These are phyloP conservation scores for Caenorhabditis sp. DNA, from an alignment of 2,888 invertebrate genomes.

Conservation along the genomic window DNA sequence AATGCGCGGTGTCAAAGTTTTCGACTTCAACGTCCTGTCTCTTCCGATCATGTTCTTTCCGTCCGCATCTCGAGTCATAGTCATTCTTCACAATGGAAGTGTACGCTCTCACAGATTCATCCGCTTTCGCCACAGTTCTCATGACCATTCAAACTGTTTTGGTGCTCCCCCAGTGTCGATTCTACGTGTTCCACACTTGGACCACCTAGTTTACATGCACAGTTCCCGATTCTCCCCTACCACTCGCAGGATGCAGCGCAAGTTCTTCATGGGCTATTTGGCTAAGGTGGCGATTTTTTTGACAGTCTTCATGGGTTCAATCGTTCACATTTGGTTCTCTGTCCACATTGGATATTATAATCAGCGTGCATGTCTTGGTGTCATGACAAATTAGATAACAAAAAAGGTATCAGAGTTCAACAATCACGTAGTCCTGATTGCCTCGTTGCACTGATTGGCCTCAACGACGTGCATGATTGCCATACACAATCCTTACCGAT, in stretches of 20 bases:
- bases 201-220: slow-evolving; percentile 18
- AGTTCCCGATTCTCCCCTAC: slow-evolving; percentile 15
- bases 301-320: slow-evolving; percentile 2
- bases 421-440: slow-evolving; percentile 16
- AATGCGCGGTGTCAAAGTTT: neutral
- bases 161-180: slow-evolving; percentile 5
- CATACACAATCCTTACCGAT: slow-evolving; percentile 24
- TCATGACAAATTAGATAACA: neutral
- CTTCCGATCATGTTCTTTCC: slow-evolving; percentile 41
- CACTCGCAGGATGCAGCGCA: slow-evolving; percentile 21
- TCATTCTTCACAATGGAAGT: slow-evolving; percentile 27
- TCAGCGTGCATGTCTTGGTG: slow-evolving; percentile 14
- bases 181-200: slow-evolving; percentile 14
- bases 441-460: slow-evolving; percentile 17
- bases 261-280: slow-evolving; percentile 6
- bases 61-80: slow-evolving; percentile 3
- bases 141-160: slow-evolving; percentile 24
- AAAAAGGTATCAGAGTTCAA: slow-evolving; percentile 26
- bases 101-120: slow-evolving; percentile 19
- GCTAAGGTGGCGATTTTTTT: slow-evolving; percentile 9
- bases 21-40: slow-evolving; percentile 16
- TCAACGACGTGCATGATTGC: slow-evolving; percentile 19
- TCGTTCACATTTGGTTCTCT: slow-evolving; percentile 34
- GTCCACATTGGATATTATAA: slow-evolving; percentile 26
- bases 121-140: slow-evolving; percentile 11